Base-by-base conservation (phyloP, 1,140 invertebrate genomes). In the Grapholita molesta region DNA sequence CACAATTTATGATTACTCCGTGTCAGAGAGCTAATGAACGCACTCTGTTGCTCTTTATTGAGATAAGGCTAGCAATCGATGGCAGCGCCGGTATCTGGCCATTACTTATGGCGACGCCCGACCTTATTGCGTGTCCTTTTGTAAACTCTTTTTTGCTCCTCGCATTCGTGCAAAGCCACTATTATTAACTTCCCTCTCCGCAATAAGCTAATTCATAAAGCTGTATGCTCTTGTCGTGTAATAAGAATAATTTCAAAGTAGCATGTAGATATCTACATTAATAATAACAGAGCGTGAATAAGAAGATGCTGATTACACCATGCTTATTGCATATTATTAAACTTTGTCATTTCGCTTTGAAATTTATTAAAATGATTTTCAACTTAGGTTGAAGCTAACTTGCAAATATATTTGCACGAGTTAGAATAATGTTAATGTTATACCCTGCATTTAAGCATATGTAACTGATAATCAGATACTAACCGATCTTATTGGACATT, bases 21-120 rank as follows among this genome's bases (percentile, higher is more conserved):
- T 88, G 89, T 91, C 87, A 91, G 84, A 86, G 89, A 87, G 85
- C 84, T 91, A 91, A 91, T 89, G 89, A 89, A 88, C 82, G 83
- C 85, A 85, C 86, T 86, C 85, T 85, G 86, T 85, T 90, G 85
- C 79, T 86, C 89, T 91, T 89, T 91, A 91, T 91, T 91, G 88
- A 91, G 87, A 89, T 89, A 88, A 88, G 82, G 83, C 83, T 79
- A 70, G 85, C 88, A 88, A 86, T 90, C 87, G 86, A 88, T 87
- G 83, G 78, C 76, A 66, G 74, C 69, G 73, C 73, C 74, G 75
- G 69, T 74, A 79, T 80, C 78, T 71, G 74, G 73, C 78, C 89
- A 88, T 91, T 86, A 91, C 83, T 91, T 88, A 91, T 79, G 77
- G 80, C 85, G 74, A 73, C 80, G 83, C 73, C 78, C 71, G 82